Base-by-base conservation (phyloP, 92 coral and sea anemone species). In the Plumapathes pennacea region DNA sequence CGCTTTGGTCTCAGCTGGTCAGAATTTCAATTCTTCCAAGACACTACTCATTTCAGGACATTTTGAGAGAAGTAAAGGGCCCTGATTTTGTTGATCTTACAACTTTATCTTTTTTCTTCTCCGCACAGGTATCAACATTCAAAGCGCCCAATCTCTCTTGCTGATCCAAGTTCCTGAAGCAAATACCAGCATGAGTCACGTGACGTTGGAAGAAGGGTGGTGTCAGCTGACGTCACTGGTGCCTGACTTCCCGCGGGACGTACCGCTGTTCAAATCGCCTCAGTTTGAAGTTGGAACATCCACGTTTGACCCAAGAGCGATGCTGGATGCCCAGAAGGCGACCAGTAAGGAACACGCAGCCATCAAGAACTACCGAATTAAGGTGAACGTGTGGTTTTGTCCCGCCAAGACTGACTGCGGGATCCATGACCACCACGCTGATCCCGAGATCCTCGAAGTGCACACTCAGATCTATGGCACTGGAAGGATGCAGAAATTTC, bases 401-500 rank as follows among this genome's bases (percentile, higher is more conserved):
- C 88, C 88, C 3, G 78, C 77, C 8, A 55, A 60, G 30, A 74
- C 82, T 29, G 32, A 81, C 60, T 81, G 88, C 25, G 78, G 76
- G 22, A 44, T 81, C 19, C 90, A 84, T 56, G 52, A 84, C 42
- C 66, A 50, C 22, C 86, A 78, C 46, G 60, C 86, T 5, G 62
- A 65, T 14, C 86, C 90, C 21, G 78, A 78, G 52, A 69, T 84
- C 72, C 47, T 84, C 5, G 90, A 84, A 57, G 90, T 84, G 5
- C 75, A 82, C 50, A 82, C 84, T 20, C 81, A 73, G 65, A 21
- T 74, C 41, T 64, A 69, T 72, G 90, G 90, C 40, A 67, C 64
- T n/a, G 90, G 90, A 30, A 60, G 86, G 33, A 79, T 84, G 90
- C 90, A 84, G 74, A 84, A 84, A 32, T 84, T 84, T 61, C 80